phyloP scores from a whole-genome alignment of 2,888 invertebrate species.

The Hermaeophaga mercurialis region DNA sequence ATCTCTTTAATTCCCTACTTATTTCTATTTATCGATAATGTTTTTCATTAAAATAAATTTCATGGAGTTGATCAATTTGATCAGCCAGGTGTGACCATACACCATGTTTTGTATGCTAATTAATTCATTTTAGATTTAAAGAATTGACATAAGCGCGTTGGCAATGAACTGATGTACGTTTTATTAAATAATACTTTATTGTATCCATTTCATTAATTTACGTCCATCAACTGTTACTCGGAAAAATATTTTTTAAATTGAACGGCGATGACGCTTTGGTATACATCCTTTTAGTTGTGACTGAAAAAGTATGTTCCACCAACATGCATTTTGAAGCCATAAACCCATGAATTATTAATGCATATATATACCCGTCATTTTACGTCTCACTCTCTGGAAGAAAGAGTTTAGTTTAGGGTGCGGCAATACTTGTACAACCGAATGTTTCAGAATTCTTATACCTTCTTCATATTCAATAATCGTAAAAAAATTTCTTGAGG shows the following conservation, averaged over 20 bases:
- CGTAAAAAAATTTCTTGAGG: neutral
- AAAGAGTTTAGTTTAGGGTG: constrained; percentile 45
- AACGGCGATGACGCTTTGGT: constrained; percentile 39
- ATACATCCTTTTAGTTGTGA: constrained; percentile 43
- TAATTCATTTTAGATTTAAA: constrained; percentile 7
- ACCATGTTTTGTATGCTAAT: neutral
- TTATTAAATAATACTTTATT: constrained; percentile 15
- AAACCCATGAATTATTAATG: constrained; percentile 54
- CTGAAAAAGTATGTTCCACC: constrained; percentile 51
- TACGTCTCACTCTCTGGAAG: constrained; percentile 46
- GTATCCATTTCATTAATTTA: constrained; percentile 24
- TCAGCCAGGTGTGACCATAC: no score
- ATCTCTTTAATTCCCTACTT: no score
- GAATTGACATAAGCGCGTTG: constrained; percentile 13
- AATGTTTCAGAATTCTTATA: neutral
- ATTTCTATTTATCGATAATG: no score
- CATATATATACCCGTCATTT: constrained; percentile 53
- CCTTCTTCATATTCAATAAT: neutral
- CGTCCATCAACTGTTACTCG: constrained; percentile 15
- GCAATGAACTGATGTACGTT: neutral
- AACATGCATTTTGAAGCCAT: constrained; percentile 51
- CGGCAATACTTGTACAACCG: constrained; percentile 45
- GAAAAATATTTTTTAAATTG: constrained; percentile 23
- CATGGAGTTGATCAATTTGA: no score
- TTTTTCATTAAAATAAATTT: no score